Percentiles rank a stretch among this genome's conserved stretches.
phyloP scores from a whole-genome alignment of 2,113 vertebrate species.

The Vidua chalybeata region DNA sequence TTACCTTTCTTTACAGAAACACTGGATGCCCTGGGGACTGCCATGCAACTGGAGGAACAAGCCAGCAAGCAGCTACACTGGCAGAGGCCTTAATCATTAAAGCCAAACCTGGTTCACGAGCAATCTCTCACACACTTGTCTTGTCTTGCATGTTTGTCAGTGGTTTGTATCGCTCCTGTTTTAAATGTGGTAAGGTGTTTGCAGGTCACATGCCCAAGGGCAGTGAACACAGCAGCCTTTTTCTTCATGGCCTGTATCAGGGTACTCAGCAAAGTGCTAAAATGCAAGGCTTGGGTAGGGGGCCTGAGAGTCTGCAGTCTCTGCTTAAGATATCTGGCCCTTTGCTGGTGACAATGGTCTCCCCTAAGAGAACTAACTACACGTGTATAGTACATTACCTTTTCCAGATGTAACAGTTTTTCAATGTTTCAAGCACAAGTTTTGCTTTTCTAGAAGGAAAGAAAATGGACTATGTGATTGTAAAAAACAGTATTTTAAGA shows the following conservation, averaged over 20 bases:
- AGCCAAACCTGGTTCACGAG: constrained; percentile 15
- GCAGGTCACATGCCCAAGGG: neutral
- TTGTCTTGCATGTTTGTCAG: neutral
- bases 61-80: constrained; percentile 75
- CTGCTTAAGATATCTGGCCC: neutral
- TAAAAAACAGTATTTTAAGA: constrained; percentile 49
- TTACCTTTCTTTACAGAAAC: constrained; percentile 57
- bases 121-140: neutral
- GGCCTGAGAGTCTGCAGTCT: neutral
- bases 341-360: neutral
- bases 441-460: constrained; percentile 1
- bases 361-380: neutral
- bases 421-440: neutral
- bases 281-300: neutral
- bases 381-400: neutral
- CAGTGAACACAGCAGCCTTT: neutral
- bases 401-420: neutral
- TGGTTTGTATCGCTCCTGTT: constrained; percentile 6
- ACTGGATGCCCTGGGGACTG: constrained; percentile 64
- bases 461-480: neutral
- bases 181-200: neutral
- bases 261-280: neutral
- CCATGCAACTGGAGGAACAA: constrained; percentile 78
- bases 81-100: constrained; percentile 59
- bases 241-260: neutral